Base-by-base conservation (phyloP, 2,797 vertebrate genomes). In the Mycteria americana region DNA sequence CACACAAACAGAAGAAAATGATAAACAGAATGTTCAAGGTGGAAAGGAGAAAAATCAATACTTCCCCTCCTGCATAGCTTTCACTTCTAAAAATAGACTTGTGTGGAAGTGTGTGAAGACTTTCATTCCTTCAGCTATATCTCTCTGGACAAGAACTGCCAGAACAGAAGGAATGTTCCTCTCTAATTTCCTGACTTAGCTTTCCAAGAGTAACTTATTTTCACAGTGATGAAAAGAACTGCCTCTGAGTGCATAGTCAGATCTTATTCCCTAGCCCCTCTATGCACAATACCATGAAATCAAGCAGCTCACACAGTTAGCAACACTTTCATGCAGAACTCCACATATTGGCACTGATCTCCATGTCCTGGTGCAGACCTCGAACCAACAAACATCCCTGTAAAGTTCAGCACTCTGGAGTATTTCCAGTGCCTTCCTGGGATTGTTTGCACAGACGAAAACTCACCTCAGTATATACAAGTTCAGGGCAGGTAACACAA, bases 21-120 rank as follows among this genome's bases (percentile, higher is more conserved):
- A 96, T 97, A 96, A 96, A 89, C 92, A 92, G 97, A 97, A 88
- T 10, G 18, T 97, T 97, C 96, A 97, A 97, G 97, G 92, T 89
- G 95, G 97, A 97, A 80, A 94, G 94, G 28, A 95, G 88, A 94
- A 95, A 97, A 98, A 98, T 98, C 98, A 97, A 98, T 97, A 95
- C 48, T 92, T 97, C 93, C 92, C 84, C 89, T 96, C 87, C 70
- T 92, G 79, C 94, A 93, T 74, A 96, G 97, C 92, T 95, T 92
- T 97, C 81, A 63, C 59, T 88, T 96, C 98, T 97, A 98, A 97
- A 98, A 98, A 97, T 97, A 98, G 43, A 82, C 53, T 39, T 37
- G 46, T 30, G 89, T 62, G 81, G 79, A 97, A 98, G 92, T 56
- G 65, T 79, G 94, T 48, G 35, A 93, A 85, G 91, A 95, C 85